Percentiles rank a stretch among this genome's conserved stretches.
Evolutionary conservation across 2,113 vertebrate genomes (phyloP).

Genomic region (Microcebus murinus): DNA sequence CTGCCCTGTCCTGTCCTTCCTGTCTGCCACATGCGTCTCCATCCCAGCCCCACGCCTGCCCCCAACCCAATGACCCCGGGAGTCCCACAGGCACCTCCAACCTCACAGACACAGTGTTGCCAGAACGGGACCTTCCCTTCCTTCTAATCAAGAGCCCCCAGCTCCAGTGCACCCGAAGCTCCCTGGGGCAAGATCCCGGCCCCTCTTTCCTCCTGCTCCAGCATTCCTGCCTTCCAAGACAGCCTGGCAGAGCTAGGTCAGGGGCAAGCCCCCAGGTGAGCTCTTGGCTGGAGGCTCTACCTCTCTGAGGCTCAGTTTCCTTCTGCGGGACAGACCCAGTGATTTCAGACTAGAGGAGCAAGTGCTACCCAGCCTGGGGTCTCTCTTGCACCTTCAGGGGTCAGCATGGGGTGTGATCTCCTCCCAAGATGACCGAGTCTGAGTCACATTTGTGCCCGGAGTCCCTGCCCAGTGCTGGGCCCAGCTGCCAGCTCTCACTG

Average conservation of each 20-base stretch:
- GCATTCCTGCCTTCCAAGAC: not conserved
- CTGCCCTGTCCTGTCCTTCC: not conserved
- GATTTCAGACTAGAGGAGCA: not conserved
- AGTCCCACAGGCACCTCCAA: not conserved
- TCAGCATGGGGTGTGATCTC: not conserved
- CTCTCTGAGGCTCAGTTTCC: not conserved
- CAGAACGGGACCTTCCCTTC: not conserved
- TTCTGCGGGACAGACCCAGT: rapidly evolving
- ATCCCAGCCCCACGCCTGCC: not conserved
- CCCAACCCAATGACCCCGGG: not conserved
- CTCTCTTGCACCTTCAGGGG: not conserved
- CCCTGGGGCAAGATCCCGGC: not conserved
- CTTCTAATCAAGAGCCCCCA: not conserved
- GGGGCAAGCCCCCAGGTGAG: not conserved
- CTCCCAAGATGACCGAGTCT: not conserved
- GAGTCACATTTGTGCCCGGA: not conserved
- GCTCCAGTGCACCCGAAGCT: not conserved
- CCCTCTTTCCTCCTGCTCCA: no score
- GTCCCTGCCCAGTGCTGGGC: not conserved
- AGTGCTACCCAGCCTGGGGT: rapidly evolving
- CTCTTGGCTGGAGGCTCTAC: not conserved
- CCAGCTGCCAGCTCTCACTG: not conserved
- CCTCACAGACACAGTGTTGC: not conserved
- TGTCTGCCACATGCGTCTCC: rapidly evolving
- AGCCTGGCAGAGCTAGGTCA: not conserved